Evolutionary conservation across 2,113 vertebrate genomes (phyloP).

Genomic region (Chaetodon auriga): DNA sequence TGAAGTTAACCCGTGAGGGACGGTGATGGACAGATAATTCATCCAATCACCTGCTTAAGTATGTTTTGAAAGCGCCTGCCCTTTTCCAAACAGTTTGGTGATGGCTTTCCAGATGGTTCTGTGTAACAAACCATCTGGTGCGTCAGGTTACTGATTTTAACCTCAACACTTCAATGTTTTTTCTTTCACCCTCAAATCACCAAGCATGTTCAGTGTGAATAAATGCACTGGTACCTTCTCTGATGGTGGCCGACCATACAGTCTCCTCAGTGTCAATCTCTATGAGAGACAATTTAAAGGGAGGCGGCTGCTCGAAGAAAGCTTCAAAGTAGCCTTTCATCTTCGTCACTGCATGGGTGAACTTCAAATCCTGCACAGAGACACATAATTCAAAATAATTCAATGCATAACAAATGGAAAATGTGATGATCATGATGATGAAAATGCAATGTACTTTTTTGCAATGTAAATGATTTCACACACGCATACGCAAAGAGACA

Average conservation of each 20-base stretch:
- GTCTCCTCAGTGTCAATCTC: slow-evolving; percentile 85
- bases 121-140: too few relatives aligned
- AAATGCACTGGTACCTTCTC: slow-evolving; percentile 81
- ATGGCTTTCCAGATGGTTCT: too few relatives aligned
- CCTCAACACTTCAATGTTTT: neutral
- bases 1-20: too few relatives aligned
- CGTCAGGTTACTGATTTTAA: neutral
- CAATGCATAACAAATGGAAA: neutral
- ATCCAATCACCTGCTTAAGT: too few relatives aligned
- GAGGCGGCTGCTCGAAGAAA: slow-evolving; percentile 87
- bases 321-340: slow-evolving; percentile 90
- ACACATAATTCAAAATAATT: neutral
- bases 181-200: neutral
- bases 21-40: too few relatives aligned
- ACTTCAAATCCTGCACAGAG: slow-evolving; percentile 85
- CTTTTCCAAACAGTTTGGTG: too few relatives aligned
- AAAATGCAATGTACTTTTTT: neutral
- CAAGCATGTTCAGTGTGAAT: neutral
- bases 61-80: too few relatives aligned
- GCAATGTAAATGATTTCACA: neutral
- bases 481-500: slow-evolving; percentile 4
- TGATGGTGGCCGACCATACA: slow-evolving; percentile 87
- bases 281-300: slow-evolving; percentile 86
- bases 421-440: neutral
- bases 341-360: slow-evolving; percentile 84